A percentile compares a stretch with the other conserved stretches of the same genome.
Conservation (phyloP, 2,888 invertebrate genomes). For the Drosophila siamana region DNA sequence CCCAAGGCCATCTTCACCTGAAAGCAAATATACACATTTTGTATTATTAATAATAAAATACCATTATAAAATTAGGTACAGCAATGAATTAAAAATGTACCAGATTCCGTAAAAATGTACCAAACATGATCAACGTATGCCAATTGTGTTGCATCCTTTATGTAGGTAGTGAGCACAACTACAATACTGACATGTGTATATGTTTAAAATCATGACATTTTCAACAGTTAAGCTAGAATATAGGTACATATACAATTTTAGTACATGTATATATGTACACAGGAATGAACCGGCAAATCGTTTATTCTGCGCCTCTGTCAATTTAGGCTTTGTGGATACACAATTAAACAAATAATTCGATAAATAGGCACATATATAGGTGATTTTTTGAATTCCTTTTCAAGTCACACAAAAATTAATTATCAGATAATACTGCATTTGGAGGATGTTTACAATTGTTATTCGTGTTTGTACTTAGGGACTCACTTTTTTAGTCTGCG, state of each 20-base stretch:
- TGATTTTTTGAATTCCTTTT: background rate
- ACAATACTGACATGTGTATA: too few species aligned
- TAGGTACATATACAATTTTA: background rate
- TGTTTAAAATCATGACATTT: background rate
- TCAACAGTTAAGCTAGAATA: background rate
- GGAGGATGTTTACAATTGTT: background rate
- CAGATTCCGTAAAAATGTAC: too few species aligned
- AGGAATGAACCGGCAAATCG: background rate
- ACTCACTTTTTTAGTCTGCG: background rate
- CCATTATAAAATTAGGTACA: background rate
- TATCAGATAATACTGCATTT: conserved; percentile 1
- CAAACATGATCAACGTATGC: too few species aligned
- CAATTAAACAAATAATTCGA: too few species aligned
- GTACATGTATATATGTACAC: too few species aligned
- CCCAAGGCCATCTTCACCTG: conserved; percentile 87
- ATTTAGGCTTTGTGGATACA: too few species aligned
- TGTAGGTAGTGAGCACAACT: background rate
- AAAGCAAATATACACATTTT: conserved; percentile 10
- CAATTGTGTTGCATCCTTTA: background rate
- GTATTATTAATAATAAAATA: background rate
- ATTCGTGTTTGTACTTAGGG: background rate
- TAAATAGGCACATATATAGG: too few species aligned
- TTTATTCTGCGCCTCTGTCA: too few species aligned
- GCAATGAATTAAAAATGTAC: too few species aligned
- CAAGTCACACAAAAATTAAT: background rate